Percentiles rank a stretch among this genome's conserved stretches.
Evolutionary conservation across 2,113 vertebrate species (phyloP).

Genomic region (Verasper variegatus): DNA sequence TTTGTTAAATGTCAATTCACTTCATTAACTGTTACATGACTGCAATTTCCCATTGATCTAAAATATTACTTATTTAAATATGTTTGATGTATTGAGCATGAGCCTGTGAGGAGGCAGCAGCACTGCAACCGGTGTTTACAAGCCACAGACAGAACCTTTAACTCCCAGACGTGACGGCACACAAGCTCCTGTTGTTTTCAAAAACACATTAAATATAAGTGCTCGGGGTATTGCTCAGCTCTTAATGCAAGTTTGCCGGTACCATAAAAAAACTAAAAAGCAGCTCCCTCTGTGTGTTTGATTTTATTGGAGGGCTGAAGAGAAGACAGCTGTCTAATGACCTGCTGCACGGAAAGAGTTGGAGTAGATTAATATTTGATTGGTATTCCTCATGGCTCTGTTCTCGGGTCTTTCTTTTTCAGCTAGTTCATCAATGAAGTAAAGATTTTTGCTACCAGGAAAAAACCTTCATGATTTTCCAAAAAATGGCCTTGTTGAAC

Average conservation of each 20-base stretch:
- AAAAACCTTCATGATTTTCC: too few relatives aligned
- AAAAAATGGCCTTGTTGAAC: too few relatives aligned
- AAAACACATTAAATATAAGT: slow-evolving; percentile 6
- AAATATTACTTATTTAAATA: too few relatives aligned
- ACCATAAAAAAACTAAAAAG: slow-evolving; percentile 3
- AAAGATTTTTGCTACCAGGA: background rate
- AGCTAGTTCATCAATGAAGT: background rate
- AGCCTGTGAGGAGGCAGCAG: background rate
- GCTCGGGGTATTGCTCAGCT: slow-evolving; percentile 3
- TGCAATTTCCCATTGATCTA: too few relatives aligned
- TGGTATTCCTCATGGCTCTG: background rate
- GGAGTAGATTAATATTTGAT: slow-evolving; percentile 1
- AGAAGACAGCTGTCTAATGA: background rate
- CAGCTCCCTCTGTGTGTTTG: slow-evolving; percentile 5
- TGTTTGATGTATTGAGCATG: background rate
- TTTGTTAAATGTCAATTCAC: too few relatives aligned
- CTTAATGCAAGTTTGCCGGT: slow-evolving; percentile 3
- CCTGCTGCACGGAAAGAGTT: background rate
- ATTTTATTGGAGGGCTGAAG: background rate
- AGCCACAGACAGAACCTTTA: background rate
- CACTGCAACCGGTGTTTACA: slow-evolving; percentile 3
- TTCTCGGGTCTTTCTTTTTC: background rate
- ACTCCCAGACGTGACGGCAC: background rate
- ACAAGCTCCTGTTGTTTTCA: slow-evolving; percentile 8
- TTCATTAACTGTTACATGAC: too few relatives aligned